Conservation (phyloP, 23 tunicate genomes). For the Oikopleura dioica region DNA sequence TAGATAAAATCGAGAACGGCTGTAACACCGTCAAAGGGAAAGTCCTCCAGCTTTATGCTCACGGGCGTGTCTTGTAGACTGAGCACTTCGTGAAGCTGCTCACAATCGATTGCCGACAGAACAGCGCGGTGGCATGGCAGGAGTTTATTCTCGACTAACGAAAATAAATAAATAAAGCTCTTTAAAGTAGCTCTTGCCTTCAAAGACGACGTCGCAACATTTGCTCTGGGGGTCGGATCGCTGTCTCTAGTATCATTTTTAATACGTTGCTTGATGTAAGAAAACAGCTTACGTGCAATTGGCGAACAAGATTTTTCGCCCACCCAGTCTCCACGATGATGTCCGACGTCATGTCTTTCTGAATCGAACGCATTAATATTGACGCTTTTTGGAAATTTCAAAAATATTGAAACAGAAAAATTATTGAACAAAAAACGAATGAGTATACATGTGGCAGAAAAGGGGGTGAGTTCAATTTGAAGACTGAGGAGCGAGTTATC, state of each 20-base stretch:
- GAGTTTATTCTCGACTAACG: no score
- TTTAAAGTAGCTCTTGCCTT: neutral
- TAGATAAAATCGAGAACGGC: constrained; percentile 6
- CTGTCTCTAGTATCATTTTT: neutral
- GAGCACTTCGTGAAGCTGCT: neutral
- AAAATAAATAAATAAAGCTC: no score
- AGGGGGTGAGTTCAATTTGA: no score
- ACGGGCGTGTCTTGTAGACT: neutral
- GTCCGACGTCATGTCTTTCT: neutral
- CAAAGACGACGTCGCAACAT: neutral
- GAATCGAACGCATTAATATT: no score
- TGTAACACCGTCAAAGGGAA: neutral
- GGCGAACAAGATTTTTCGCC: constrained; percentile 4
- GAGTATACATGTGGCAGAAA: no score
- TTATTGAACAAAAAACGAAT: no score
- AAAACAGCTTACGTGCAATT: neutral
- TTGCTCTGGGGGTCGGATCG: neutral
- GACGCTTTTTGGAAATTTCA: no score
- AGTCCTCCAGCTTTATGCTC: neutral
- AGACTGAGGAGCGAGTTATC: no score
- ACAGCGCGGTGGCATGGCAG: neutral
- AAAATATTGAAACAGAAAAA: no score
- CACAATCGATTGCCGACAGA: neutral
- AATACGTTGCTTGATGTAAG: no score
- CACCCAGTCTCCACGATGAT: neutral